Evolutionary conservation across 2,113 vertebrate species (phyloP).

Genomic region (Phoxinus phoxinus): DNA sequence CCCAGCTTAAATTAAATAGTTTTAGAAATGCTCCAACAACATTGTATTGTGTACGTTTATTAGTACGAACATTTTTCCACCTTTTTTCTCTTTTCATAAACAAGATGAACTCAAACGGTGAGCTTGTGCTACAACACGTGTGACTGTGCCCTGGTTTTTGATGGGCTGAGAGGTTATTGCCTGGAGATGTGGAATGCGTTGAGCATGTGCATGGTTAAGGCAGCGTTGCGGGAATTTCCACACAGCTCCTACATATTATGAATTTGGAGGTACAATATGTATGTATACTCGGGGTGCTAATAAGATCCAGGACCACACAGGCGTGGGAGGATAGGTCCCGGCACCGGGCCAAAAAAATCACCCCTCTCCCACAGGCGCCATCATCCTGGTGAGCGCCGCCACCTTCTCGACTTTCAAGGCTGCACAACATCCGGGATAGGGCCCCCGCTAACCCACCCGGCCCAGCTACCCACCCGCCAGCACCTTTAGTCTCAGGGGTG

Average conservation of each 20-base stretch:
- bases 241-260: slow-evolving; percentile 2
- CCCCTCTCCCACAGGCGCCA: slow-evolving; percentile 56
- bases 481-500: slow-evolving; percentile 29
- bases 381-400: slow-evolving; percentile 51
- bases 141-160: slow-evolving; percentile 4
- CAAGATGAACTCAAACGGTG: not conserved
- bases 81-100: not conserved
- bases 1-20: not conserved
- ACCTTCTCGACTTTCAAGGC: slow-evolving; percentile 74
- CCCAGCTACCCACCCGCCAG: slow-evolving; percentile 18
- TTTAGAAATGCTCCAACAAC: not conserved
- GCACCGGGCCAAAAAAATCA: slow-evolving; percentile 70
- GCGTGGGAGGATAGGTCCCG: slow-evolving; percentile 49
- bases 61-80: not conserved
- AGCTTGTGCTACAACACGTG: not conserved
- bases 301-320: slow-evolving; percentile 73
- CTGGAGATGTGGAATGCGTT: slow-evolving; percentile 4
- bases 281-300: slow-evolving; percentile 54
- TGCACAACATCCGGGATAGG: slow-evolving; percentile 55
- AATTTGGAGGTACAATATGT: slow-evolving; percentile 14
- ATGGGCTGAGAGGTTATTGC: slow-evolving; percentile 8
- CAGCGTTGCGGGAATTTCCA: slow-evolving; percentile 23
- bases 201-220: slow-evolving; percentile 8
- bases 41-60: not conserved
- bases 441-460: slow-evolving; percentile 25